Evolutionary conservation across 2,888 invertebrate genomes (phyloP), one percentile per base, ranked within the genome.

Genomic region (Archaeoteleia sp.): DNA sequence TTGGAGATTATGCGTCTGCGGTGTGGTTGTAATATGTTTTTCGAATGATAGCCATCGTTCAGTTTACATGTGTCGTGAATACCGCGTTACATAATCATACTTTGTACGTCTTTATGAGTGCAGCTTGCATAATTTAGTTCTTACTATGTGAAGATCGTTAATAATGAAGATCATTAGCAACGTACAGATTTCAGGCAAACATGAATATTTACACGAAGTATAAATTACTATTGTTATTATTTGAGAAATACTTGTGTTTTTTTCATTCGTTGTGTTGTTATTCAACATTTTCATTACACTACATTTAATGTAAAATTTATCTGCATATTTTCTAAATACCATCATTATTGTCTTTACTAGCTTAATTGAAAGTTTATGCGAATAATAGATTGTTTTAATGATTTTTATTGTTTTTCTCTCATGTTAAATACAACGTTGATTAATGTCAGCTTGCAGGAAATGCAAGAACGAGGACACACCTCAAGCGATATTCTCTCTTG

Each of bases 371-470:
- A 23, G 3, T 5, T 23, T 23, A 7, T 30, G 30, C 8, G 9
- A 30, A 30, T 15, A 8, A 37, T 2, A 37, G 9, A 37, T 1
- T 2, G 5, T 1, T 37, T 37, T 37, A 15, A 2, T 40, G n/a
- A n/a, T n/a, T n/a, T 30, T 12, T 4, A 20, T 37, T 37, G 14
- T 14, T 32, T 25, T 27, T 46, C n/a, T n/a, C n/a, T n/a, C n/a
- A n/a, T 46, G 32, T 46, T 46, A 25, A 39, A 32, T 15, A 9
- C 25, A n/a, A 37, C n/a, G n/a, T n/a, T 46, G 29, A 42, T 48
- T 58, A 58, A 45, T 45, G 58, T 46, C 48, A 48, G 48, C 17
- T 49, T 42, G 46, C 60, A 68, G 63, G 73, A 73, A 70, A 55
- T 61, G 55, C 45, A 54, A 46, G 60, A 66, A 46, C 48, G 58